A percentile compares a stretch with the other conserved stretches of the same genome.
These are phyloP conservation scores for Steinernema scapterisci DNA, from an alignment of 2,888 invertebrate genomes.

Conservation along the genomic window DNA sequence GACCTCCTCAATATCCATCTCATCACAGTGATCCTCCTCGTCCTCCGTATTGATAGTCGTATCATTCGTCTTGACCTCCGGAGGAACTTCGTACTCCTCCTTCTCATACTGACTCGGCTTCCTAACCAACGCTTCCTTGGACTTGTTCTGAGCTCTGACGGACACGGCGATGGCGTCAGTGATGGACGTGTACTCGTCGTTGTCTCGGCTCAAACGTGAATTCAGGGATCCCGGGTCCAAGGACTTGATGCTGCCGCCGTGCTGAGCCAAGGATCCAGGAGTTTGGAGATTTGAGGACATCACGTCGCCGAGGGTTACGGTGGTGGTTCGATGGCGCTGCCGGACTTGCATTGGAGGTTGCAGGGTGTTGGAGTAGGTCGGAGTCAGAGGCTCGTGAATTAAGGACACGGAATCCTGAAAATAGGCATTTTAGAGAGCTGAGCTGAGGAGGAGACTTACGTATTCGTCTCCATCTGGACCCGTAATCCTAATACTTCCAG, in stretches of 20 bases:
- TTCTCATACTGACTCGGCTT: neutral
- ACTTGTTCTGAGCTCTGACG: neutral
- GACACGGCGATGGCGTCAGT: constrained; percentile 56
- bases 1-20: constrained; percentile 48
- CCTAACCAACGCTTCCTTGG: neutral
- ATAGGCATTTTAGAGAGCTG: neutral
- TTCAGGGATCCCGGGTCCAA: constrained; percentile 23
- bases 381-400: too few species aligned
- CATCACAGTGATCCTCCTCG: constrained; percentile 50
- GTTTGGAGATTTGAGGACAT: neutral
- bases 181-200: constrained; percentile 65
- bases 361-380: neutral
- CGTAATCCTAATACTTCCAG: neutral
- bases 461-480: neutral
- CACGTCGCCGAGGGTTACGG: neutral
- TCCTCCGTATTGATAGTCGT: constrained; percentile 40
- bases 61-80: neutral
- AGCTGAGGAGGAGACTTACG: neutral
- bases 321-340: constrained; percentile 24
- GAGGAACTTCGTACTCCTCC: neutral
- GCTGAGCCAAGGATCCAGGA: neutral
- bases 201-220: constrained; percentile 41
- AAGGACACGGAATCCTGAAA: too few species aligned
- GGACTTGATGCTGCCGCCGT: constrained; percentile 36
- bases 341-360: constrained; percentile 26